Base-by-base conservation (phyloP, 2,797 vertebrate species). In the Perdix hodgsoniae region DNA sequence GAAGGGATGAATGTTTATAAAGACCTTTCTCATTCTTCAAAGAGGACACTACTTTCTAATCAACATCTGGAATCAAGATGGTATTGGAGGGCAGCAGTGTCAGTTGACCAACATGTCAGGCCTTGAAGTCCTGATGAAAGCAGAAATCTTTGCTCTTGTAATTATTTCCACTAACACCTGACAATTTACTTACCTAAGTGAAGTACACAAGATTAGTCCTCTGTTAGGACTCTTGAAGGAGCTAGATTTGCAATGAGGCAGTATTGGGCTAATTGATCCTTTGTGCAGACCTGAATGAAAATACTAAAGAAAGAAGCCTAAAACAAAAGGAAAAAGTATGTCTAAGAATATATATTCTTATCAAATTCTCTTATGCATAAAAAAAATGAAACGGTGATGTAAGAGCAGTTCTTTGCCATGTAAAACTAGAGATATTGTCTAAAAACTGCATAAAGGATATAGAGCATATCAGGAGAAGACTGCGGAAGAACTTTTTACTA, bases 91-190 rank as follows among this genome's bases (percentile, higher is more conserved):
- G 72, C 50, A 80, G 40, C 59, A 19, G n/a, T 71, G 14, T 67
- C 22, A 80, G 85, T 80, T 1, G n/a, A 78, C 54, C n/a, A 26
- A 47, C 94, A n/a, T 94, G 52, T 91, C 60, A 82, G 70, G 52
- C 64, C 76, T 93, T 92, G 71, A 93, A 91, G 73, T 91, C 56
- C 71, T 94, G 83, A 88, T 90, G 83, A 86, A 92, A 95, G 79
- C 66, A 73, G 76, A 85, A 95, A 93, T 47, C 60, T 57, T 69
- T 83, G 39, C 8, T 91, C 56, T 73, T 0, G 0, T 82, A 86
- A 95, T 94, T 94, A 88, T 85, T 92, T 96, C 70, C 59, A 42
- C 82, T 42, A 86, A 86, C 42, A 74, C n/a, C 86, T 91, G 60
- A 90, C 57, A 91, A 72, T 77, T 86, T 88, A 69, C 75, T 83